phyloP scores from a whole-genome alignment of 2,797 vertebrate genomes.

The Argyrosomus regius region DNA sequence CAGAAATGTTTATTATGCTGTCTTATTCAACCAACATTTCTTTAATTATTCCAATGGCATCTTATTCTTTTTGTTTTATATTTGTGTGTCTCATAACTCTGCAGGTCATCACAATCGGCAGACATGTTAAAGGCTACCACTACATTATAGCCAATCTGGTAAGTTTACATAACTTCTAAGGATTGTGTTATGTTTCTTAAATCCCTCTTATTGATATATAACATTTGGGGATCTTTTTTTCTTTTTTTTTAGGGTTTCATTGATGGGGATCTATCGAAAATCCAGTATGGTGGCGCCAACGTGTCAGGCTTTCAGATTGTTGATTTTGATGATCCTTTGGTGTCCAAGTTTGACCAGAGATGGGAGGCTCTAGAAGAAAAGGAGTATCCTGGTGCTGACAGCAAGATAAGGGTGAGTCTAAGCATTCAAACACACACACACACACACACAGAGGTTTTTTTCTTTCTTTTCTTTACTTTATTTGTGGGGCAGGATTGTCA shows the following conservation, averaged over 20 bases:
- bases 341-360: constrained; percentile 97
- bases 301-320: constrained; percentile 99
- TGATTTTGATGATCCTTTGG: constrained; percentile 96
- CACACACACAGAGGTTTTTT: not conserved
- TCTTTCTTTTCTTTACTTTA: not conserved
- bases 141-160: constrained; percentile 99
- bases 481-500: not conserved
- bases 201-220: not conserved
- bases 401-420: constrained; percentile 84
- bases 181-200: not conserved
- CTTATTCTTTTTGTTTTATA: not conserved
- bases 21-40: not conserved
- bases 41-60: not conserved
- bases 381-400: constrained; percentile 98
- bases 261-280: constrained; percentile 97
- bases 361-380: constrained; percentile 98
- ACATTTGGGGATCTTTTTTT: not conserved
- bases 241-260: constrained; percentile 91
- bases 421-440: not conserved
- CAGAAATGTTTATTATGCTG: not conserved
- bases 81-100: constrained; percentile 20
- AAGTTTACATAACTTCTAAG: constrained; percentile 66
- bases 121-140: constrained; percentile 99
- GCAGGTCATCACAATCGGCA: constrained; percentile 98
- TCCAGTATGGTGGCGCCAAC: constrained; percentile 98